These are phyloP conservation scores for Erpetoichthys calabaricus DNA, from an alignment of 2,797 vertebrate species.

Conservation along the genomic window DNA sequence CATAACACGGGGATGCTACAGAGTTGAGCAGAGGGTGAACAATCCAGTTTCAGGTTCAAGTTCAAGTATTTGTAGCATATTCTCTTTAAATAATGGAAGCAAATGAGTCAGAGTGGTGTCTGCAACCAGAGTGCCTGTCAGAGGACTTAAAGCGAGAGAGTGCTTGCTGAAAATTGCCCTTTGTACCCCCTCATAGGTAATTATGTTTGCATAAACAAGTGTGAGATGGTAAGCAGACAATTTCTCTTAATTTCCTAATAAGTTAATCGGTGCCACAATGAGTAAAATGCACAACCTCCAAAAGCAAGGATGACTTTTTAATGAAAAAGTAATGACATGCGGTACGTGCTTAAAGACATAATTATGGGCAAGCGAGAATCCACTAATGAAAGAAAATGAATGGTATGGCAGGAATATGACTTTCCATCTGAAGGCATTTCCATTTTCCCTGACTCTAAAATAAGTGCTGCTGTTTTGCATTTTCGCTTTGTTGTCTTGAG, in stretches of 20 bases:
- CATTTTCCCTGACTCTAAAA: neutral
- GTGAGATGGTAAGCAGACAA: slow-evolving; percentile 5
- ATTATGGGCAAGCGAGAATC: slow-evolving; percentile 8
- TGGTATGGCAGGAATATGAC: neutral
- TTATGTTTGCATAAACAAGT: slow-evolving; percentile 9
- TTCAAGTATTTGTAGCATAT: too few species aligned
- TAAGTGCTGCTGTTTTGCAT: neutral
- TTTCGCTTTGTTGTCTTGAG: slow-evolving; percentile 3
- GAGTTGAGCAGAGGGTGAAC: too few species aligned
- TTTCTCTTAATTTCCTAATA: slow-evolving; percentile 7
- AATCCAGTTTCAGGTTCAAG: too few species aligned
- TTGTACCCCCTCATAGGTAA: slow-evolving; percentile 7
- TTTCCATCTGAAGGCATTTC: neutral
- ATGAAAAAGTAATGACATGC: slow-evolving; percentile 15
- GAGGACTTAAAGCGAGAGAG: neutral
- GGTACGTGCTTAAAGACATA: slow-evolving; percentile 13
- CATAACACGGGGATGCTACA: too few species aligned
- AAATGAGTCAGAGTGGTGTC: neutral
- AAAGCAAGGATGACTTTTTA: slow-evolving; percentile 12
- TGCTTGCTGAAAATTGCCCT: slow-evolving; percentile 2
- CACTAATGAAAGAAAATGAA: slow-evolving; percentile 3
- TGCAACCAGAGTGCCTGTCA: neutral
- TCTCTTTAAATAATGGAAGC: too few species aligned
- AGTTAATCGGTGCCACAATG: slow-evolving; percentile 12
- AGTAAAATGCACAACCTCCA: slow-evolving; percentile 1